These are phyloP conservation scores for Rhincodon typus DNA, from an alignment of 2,797 vertebrate genomes.

Conservation along the genomic window DNA sequence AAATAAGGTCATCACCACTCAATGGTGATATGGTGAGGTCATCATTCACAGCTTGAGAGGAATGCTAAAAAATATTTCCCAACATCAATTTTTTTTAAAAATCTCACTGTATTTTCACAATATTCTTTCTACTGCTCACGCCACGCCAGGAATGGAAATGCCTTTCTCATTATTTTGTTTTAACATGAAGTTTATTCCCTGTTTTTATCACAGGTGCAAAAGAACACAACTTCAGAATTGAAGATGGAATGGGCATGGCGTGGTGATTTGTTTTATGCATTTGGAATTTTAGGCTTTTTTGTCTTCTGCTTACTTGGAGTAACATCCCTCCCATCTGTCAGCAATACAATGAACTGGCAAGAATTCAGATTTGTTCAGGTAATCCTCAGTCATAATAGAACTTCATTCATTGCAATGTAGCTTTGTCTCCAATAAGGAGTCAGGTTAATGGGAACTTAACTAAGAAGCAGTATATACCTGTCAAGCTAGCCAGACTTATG, in stretches of 20 bases:
- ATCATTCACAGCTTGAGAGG: too few species aligned
- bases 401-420: neutral
- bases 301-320: constrained; percentile 83
- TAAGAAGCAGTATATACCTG: neutral
- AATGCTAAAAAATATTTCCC: too few species aligned
- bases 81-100: too few species aligned
- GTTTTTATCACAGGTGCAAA: constrained; percentile 56
- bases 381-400: constrained; percentile 2
- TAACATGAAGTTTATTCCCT: neutral
- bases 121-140: too few species aligned
- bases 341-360: constrained; percentile 86
- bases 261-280: constrained; percentile 66
- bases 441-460: neutral
- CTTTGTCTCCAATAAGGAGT: neutral
- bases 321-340: constrained; percentile 87
- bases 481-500: neutral
- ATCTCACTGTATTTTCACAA: too few species aligned
- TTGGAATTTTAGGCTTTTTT: constrained; percentile 81
- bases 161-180: neutral
- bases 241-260: constrained; percentile 62
- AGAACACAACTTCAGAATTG: constrained; percentile 65
- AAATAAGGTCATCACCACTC: too few species aligned
- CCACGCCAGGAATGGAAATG: too few species aligned
- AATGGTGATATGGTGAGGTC: too few species aligned
- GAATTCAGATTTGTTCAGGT: constrained; percentile 95